Evolutionary conservation across 2,113 vertebrate species (phyloP).

Genomic region (Eclectus roratus): DNA sequence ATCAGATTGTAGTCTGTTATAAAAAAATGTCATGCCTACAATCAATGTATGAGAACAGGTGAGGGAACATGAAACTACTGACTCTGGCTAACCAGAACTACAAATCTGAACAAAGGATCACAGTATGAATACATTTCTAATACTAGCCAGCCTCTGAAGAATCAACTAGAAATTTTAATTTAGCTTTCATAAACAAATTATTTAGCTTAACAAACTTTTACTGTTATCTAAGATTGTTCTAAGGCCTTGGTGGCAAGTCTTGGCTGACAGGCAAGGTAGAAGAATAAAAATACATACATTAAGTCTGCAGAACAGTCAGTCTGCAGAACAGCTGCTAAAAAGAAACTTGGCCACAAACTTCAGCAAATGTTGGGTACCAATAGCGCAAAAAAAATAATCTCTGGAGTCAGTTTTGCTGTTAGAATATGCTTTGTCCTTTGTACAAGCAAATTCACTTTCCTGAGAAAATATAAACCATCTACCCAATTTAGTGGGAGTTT

Average conservation of each 20-base stretch:
- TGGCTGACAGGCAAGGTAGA: not conserved
- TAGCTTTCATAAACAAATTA: not conserved
- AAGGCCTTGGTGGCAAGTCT: not conserved
- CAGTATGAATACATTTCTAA: not conserved
- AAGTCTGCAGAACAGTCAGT: not conserved
- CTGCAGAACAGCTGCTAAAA: not conserved
- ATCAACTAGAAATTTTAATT: not conserved
- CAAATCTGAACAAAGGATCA: not conserved
- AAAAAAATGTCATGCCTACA: not conserved
- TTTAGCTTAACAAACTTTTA: not conserved
- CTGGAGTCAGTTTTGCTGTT: not conserved
- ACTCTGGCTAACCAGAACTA: not conserved
- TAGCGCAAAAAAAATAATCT: not conserved
- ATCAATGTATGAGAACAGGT: not conserved
- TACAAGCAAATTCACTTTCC: constrained; percentile 19
- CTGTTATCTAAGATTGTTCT: not conserved
- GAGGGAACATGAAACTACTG: not conserved
- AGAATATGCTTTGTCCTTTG: not conserved
- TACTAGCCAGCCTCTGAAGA: not conserved
- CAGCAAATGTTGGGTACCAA: not conserved
- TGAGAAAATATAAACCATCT: not conserved
- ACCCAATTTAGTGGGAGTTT: not conserved
- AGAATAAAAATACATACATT: not conserved
- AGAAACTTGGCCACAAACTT: not conserved
- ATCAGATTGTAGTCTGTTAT: not conserved